Evolutionary conservation across 2,888 invertebrate species (phyloP).

Genomic region (Actias luna): DNA sequence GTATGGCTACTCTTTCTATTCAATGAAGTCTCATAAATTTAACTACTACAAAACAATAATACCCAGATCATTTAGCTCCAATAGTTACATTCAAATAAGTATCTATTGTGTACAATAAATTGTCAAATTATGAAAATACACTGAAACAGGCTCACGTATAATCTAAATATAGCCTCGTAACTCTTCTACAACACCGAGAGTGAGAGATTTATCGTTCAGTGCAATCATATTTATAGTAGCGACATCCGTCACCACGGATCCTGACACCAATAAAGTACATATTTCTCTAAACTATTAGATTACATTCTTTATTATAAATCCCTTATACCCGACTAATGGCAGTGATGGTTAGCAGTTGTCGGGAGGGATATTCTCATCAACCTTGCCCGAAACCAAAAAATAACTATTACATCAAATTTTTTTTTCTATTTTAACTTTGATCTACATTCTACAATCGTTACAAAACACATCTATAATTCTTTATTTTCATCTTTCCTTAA

Average conservation of each 20-base stretch:
- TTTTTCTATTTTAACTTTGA: neutral
- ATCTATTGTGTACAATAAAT: neutral
- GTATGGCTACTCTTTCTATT: neutral
- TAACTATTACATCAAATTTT: constrained; percentile 14
- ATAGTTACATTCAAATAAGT: neutral
- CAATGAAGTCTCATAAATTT: neutral
- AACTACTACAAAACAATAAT: neutral
- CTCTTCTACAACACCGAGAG: neutral
- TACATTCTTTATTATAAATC: constrained; percentile 37
- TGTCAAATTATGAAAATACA: constrained; percentile 30
- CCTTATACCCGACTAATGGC: constrained; percentile 67
- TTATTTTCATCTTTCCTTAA: constrained; percentile 25
- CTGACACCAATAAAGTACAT: constrained; percentile 22
- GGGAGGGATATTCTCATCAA: constrained; percentile 54
- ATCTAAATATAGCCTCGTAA: neutral
- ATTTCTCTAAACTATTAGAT: constrained; percentile 43
- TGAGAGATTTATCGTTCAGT: neutral
- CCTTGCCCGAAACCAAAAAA: constrained; percentile 18
- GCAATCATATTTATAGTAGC: neutral
- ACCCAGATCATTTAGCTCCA: neutral
- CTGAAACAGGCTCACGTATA: constrained; percentile 67
- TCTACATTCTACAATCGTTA: constrained; percentile 13
- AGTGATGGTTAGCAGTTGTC: constrained; percentile 72
- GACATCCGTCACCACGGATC: neutral
- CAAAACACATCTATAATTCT: neutral